Evolutionary conservation across 2,888 invertebrate genomes (phyloP).

Genomic region (Scaptodrosophila latifasciaeformis): DNA sequence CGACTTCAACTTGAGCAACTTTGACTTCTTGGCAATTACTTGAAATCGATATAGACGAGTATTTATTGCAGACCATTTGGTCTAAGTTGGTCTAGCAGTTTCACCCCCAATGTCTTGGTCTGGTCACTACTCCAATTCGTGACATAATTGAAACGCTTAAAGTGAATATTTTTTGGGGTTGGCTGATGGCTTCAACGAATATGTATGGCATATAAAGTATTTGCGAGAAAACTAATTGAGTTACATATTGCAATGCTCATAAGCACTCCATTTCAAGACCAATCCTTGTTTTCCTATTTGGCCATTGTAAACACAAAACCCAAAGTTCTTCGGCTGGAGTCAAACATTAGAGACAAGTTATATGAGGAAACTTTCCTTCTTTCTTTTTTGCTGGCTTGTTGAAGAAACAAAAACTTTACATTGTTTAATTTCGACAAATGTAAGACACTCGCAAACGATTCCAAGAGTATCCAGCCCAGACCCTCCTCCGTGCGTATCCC

Average conservation of each 20-base stretch:
- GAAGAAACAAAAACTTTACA: slow-evolving; percentile 57
- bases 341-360: slow-evolving; percentile 38
- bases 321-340: slow-evolving; percentile 6
- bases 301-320: slow-evolving; percentile 3
- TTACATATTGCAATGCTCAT: slow-evolving; percentile 52
- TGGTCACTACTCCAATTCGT: too few species aligned
- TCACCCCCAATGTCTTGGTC: too few species aligned
- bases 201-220: slow-evolving; percentile 50
- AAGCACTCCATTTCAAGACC: slow-evolving; percentile 15
- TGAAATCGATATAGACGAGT: slow-evolving; percentile 54
- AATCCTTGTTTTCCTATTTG: slow-evolving; percentile 27
- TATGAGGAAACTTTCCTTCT: slow-evolving; percentile 33
- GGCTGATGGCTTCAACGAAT: slow-evolving; percentile 34
- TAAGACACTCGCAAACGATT: slow-evolving; percentile 59
- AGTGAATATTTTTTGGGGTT: slow-evolving; percentile 24
- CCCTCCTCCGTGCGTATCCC: too few species aligned
- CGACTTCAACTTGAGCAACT: slow-evolving; percentile 37
- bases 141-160: slow-evolving; percentile 59
- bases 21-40: slow-evolving; percentile 56
- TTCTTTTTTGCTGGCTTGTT: slow-evolving; percentile 33
- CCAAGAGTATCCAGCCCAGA: slow-evolving; percentile 26
- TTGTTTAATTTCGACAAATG: slow-evolving; percentile 66
- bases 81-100: too few species aligned
- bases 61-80: too few species aligned
- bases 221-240: slow-evolving; percentile 60